Percentiles rank a stretch among this genome's conserved stretches.
Conservation (phyloP, 2,888 invertebrate genomes). For the Allophyes oxyacanthae region DNA sequence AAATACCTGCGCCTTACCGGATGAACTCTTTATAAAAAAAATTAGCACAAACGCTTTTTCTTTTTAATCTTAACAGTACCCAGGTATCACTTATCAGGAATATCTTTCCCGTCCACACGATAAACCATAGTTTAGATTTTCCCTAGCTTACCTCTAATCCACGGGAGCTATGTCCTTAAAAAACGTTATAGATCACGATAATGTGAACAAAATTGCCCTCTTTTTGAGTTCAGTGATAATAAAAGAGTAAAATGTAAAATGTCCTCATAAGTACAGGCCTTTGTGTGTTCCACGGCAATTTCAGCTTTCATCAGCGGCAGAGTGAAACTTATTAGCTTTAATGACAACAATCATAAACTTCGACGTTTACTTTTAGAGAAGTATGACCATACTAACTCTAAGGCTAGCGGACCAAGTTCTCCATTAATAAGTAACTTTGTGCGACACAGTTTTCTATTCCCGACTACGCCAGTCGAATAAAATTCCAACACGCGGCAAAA, state of each 20-base stretch:
- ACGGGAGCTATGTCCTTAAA: no score
- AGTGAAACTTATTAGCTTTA: constrained; percentile 29
- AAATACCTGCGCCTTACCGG: background rate
- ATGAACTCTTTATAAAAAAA: no score
- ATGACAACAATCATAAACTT: constrained; percentile 48
- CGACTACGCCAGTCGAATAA: constrained; percentile 25
- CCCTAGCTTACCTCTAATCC: no score
- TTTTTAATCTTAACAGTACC: no score
- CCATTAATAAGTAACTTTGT: constrained; percentile 41
- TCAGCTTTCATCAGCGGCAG: constrained; percentile 25
- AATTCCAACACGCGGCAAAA: constrained; percentile 33
- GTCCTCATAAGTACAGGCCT: constrained; percentile 7
- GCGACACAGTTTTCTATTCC: constrained; percentile 41
- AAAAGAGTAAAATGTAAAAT: constrained; percentile 22
- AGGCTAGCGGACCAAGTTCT: constrained; percentile 16
- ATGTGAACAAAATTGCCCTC: constrained; percentile 11
- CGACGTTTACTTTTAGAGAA: constrained; percentile 24
- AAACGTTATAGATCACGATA: constrained; percentile 2
- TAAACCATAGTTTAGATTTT: no score
- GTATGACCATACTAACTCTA: constrained; percentile 1
- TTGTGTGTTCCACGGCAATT: constrained; percentile 22
- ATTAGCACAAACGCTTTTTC: no score
- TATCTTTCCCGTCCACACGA: no score
- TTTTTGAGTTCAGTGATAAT: constrained; percentile 15
- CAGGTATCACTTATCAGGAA: no score